Base-by-base conservation (phyloP, 2,113 vertebrate genomes). In the Petrocephalus microphthalmus region DNA sequence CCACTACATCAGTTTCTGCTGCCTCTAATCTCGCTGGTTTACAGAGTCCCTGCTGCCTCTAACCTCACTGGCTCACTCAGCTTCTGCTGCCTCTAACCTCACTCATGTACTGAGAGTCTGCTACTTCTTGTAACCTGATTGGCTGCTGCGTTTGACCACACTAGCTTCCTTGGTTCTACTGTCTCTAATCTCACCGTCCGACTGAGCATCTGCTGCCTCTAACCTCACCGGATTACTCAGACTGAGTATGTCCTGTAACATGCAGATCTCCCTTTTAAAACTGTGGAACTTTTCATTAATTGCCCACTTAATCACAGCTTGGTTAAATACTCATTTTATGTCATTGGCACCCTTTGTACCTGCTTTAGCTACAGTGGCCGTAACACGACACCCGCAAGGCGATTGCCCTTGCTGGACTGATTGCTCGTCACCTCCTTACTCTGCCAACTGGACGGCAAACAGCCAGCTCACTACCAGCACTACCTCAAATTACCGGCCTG, bases 401-500 rank as follows among this genome's bases (percentile, higher is more conserved):
- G 13, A 45, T 51, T 42, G 2, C 88, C 42, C 81, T 7, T 0
- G 71, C 87, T 85, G 22, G 88, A 84, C 87, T 29, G 60, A 13
- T 29, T 29, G 60, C 60, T 29, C 29, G 60, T 67, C 60, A 67
- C n/a, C n/a, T 67, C 25, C 60, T 5, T 67, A 5, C 60, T 60
- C 52, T 20, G 29, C 57, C n/a, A 89, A 53, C 53, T 51, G 22
- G 56, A 49, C 56, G 37, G 57, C 88, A 52, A 19, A 67, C 88
- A 86, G 87, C 87, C 45, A 81, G 1, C 85, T 42, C 83, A 0
- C 74, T 45, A 33, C 8, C 83, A 29, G 78, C 67, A 17, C 53
- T 86, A 88, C 91, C 87, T 91, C 89, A 91, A 89, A 91, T 91
- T 87, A 89, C 87, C 81, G 87, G 88, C 85, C 85, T 90, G 91